phyloP scores from a whole-genome alignment of 2,797 vertebrate genomes.

The Kryptolebias ocellatus region DNA sequence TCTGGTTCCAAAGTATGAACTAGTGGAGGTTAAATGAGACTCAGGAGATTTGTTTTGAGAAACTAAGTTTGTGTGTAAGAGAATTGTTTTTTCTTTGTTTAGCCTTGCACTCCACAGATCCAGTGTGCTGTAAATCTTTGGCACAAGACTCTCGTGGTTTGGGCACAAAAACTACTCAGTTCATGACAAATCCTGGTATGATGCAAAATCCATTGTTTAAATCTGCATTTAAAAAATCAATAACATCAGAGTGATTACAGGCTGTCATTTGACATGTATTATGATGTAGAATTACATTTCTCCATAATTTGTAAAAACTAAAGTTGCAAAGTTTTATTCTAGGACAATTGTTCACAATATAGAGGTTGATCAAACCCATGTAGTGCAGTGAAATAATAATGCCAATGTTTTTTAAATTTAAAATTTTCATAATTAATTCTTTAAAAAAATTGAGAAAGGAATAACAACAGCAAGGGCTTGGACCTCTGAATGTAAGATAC shows the following conservation, averaged over 20 bases:
- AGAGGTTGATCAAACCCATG: neutral
- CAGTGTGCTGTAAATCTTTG: neutral
- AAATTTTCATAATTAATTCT: too few species aligned
- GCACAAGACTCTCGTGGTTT: too few species aligned
- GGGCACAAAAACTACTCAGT: too few species aligned
- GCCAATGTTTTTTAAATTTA: neutral
- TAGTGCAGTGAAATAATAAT: neutral
- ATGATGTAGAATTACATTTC: too few species aligned
- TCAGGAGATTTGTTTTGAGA: neutral
- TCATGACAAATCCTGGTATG: too few species aligned
- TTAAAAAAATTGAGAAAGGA: neutral
- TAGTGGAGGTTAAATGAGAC: neutral
- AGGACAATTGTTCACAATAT: neutral
- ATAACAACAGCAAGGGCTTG: neutral
- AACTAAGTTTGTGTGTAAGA: neutral
- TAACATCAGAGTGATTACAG: too few species aligned
- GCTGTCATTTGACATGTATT: too few species aligned
- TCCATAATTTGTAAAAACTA: too few species aligned
- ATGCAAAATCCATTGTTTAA: too few species aligned
- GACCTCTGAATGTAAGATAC: neutral
- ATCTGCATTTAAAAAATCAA: too few species aligned
- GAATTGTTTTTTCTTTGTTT: neutral
- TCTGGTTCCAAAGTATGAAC: too few species aligned
- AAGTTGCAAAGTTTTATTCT: neutral
- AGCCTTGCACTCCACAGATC: neutral